A percentile compares a stretch with the other conserved stretches of the same genome.
phyloP scores from a whole-genome alignment of 2,797 vertebrate genomes.

The Acipenser oxyrinchus region DNA sequence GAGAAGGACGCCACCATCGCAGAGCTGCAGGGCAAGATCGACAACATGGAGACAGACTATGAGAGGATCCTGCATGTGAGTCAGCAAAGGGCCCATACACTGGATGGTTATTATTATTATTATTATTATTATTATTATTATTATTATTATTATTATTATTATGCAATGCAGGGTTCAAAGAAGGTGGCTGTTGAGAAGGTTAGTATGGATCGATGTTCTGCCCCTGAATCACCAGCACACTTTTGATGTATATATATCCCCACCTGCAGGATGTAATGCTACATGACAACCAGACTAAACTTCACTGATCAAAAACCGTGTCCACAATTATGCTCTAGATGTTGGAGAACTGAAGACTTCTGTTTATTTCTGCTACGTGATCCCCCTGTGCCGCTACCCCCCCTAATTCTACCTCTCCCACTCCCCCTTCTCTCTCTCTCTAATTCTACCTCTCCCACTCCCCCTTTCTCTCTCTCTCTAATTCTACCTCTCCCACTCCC shows the following conservation, averaged over 20 bases:
- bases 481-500: no score
- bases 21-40: conserved; percentile 49
- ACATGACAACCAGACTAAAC: no score
- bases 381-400: not conserved
- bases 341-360: no score
- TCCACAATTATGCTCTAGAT: no score
- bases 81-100: not conserved
- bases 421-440: no score
- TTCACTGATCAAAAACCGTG: no score
- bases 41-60: conserved; percentile 55
- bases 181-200: not conserved
- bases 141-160: not conserved
- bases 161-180: not conserved
- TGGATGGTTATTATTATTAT: not conserved
- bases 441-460: no score
- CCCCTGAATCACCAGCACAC: no score
- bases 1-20: conserved; percentile 49
- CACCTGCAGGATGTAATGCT: no score
- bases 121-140: not conserved
- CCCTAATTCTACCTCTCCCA: not conserved
- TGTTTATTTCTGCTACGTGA: no score
- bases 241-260: no score
- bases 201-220: not conserved
- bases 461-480: no score
- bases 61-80: conserved; percentile 59